phyloP scores from a whole-genome alignment of 1,140 invertebrate species.

The Brachionus calyciflorus region DNA sequence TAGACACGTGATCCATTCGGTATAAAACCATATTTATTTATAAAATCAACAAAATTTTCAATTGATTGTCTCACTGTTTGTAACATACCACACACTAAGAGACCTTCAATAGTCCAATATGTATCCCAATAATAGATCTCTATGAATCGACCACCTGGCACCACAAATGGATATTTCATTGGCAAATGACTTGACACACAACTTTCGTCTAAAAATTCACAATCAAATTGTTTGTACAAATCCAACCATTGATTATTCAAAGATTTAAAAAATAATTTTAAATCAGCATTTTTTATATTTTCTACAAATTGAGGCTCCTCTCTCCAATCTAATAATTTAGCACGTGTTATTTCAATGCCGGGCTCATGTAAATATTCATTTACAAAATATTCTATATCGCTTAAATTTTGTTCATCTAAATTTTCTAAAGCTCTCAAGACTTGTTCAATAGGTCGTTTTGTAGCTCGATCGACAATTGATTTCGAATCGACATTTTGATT shows the following conservation, averaged over 20 bases:
- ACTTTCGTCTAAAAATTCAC: neutral
- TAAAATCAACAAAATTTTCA: conserved; percentile 50
- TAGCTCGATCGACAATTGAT: conserved; percentile 36
- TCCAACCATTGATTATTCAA: conserved; percentile 19
- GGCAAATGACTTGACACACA: conserved; percentile 42
- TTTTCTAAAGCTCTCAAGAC: conserved; percentile 12
- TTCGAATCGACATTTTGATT: conserved; percentile 43
- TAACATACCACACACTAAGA: conserved; percentile 74
- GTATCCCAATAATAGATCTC: conserved; percentile 91
- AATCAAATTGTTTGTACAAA: conserved; percentile 33
- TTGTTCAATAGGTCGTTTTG: conserved; percentile 15
- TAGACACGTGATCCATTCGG: conserved; percentile 88
- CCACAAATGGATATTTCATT: conserved; percentile 63
- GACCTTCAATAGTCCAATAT: conserved; percentile 83
- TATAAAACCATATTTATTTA: conserved; percentile 68
- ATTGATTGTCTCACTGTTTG: conserved; percentile 74
- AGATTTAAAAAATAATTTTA: neutral
- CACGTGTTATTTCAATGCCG: conserved; percentile 5
- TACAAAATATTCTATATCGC: conserved; percentile 20
- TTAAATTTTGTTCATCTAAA: conserved; percentile 8
- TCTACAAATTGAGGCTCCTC: neutral
- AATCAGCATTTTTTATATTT: neutral
- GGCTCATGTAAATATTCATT: conserved; percentile 37
- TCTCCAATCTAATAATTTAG: conserved; percentile 29
- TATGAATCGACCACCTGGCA: conserved; percentile 82